Percentiles rank a stretch among this genome's conserved stretches.
Evolutionary conservation across 2,888 invertebrate species (phyloP).

Genomic region (Eupithecia inturbata): DNA sequence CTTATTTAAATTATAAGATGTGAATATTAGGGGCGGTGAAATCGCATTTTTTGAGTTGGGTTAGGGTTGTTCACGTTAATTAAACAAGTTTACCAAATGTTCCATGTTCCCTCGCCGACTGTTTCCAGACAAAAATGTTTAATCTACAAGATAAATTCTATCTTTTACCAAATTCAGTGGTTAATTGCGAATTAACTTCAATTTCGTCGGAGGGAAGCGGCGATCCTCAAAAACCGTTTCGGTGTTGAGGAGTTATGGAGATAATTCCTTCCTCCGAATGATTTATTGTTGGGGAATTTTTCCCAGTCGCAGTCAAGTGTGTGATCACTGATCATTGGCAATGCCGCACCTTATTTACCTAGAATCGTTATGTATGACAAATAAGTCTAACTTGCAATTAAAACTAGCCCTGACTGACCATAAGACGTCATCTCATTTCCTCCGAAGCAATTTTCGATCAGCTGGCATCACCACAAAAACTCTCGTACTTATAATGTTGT

Average conservation of each 20-base stretch:
- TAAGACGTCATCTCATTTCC: constrained; percentile 39
- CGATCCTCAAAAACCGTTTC: constrained; percentile 28
- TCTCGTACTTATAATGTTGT: constrained; percentile 49
- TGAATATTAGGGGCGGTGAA: constrained; percentile 31
- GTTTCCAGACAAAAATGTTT: constrained; percentile 46
- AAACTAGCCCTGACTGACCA: constrained; percentile 36
- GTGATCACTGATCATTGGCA: constrained; percentile 42
- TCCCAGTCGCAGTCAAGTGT: constrained; percentile 45
- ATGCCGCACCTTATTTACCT: constrained; percentile 54
- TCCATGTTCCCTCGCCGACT: constrained; percentile 42
- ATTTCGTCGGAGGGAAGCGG: constrained; percentile 37
- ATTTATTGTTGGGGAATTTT: constrained; percentile 42
- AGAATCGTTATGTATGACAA: constrained; percentile 63
- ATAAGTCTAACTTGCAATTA: constrained; percentile 53
- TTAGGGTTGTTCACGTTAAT: constrained; percentile 48
- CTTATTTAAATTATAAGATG: constrained; percentile 28
- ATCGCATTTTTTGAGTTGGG: constrained; percentile 37
- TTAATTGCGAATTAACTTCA: constrained; percentile 48
- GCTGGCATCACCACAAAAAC: constrained; percentile 45
- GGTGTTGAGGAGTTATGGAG: constrained; percentile 34
- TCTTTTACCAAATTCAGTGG: constrained; percentile 40
- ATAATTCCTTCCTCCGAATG: constrained; percentile 38
- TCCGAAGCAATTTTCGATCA: constrained; percentile 37
- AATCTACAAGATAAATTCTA: constrained; percentile 46
- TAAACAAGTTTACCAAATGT: constrained; percentile 47